phyloP scores from a whole-genome alignment of 2,113 vertebrate species.

The Illadopsis cleaveri region DNA sequence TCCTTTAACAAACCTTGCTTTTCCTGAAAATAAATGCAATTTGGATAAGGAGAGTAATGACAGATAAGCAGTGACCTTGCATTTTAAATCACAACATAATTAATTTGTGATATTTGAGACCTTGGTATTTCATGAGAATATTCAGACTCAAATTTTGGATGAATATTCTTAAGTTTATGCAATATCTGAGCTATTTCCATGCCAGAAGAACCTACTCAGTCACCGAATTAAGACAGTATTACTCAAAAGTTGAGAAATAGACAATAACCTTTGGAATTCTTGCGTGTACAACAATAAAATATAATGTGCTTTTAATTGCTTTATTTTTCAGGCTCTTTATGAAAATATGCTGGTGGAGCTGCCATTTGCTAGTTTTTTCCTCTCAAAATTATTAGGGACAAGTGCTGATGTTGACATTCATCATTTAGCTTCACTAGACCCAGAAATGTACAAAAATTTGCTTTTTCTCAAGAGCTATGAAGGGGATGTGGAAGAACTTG shows the following conservation, averaged over 20 bases:
- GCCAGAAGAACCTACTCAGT: neutral
- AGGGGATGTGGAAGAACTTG: conserved; percentile 94
- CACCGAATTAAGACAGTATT: neutral
- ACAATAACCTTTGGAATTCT: neutral
- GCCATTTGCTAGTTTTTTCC: conserved; percentile 96
- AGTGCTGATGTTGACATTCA: conserved; percentile 98
- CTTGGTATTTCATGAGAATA: neutral
- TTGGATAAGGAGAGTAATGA: neutral
- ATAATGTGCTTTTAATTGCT: neutral
- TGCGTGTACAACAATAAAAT: neutral
- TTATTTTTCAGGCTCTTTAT: conserved; percentile 86
- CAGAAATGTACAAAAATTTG: conserved; percentile 95
- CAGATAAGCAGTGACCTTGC: neutral
- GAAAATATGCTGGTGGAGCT: conserved; percentile 99
- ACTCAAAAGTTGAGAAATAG: neutral
- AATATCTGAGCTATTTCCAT: neutral
- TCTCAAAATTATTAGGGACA: conserved; percentile 96
- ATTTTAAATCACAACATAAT: neutral
- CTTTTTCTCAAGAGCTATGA: conserved; percentile 99
- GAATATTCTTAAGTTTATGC: neutral
- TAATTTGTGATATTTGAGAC: neutral
- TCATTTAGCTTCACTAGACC: conserved; percentile 94
- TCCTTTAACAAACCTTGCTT: neutral
- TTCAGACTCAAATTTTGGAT: neutral
- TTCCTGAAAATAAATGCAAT: neutral